A percentile compares a stretch with the other conserved stretches of the same genome.
These are phyloP conservation scores for Gobio gobio DNA, from an alignment of 2,113 vertebrate genomes.

Conservation along the genomic window DNA sequence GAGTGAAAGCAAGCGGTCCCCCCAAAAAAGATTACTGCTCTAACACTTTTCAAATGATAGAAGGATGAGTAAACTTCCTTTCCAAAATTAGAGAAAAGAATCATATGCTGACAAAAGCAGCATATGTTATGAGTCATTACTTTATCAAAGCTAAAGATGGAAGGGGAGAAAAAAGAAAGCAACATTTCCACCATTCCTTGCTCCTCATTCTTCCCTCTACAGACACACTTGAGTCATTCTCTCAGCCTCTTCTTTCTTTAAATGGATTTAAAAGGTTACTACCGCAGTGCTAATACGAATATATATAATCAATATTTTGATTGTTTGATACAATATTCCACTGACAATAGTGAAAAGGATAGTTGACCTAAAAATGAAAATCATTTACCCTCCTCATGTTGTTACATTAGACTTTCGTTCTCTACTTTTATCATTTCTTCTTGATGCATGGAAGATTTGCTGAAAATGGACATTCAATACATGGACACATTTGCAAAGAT, in stretches of 20 bases:
- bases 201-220: not conserved
- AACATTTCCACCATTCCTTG: slow-evolving; percentile 31
- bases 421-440: slow-evolving; percentile 20
- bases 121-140: slow-evolving; percentile 80
- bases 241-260: slow-evolving; percentile 11
- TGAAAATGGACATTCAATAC: not conserved
- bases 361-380: not conserved
- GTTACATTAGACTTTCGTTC: not conserved
- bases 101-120: slow-evolving; percentile 74
- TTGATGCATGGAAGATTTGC: not conserved
- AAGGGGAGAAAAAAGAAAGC: slow-evolving; percentile 24
- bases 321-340: not conserved
- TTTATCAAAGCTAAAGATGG: slow-evolving; percentile 69
- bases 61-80: slow-evolving; percentile 72
- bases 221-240: slow-evolving; percentile 21
- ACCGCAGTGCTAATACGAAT: not conserved
- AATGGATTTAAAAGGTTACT: not conserved
- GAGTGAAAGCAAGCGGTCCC: slow-evolving; percentile 48
- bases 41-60: slow-evolving; percentile 64
- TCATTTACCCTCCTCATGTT: not conserved
- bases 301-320: not conserved
- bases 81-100: slow-evolving; percentile 74
- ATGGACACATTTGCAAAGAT: not conserved
- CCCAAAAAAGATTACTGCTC: slow-evolving; percentile 60
- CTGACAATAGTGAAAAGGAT: not conserved